A percentile compares a stretch with the other conserved stretches of the same genome.
Evolutionary conservation across 2,113 vertebrate genomes (phyloP).

Genomic region (Synodontis membranacea): DNA sequence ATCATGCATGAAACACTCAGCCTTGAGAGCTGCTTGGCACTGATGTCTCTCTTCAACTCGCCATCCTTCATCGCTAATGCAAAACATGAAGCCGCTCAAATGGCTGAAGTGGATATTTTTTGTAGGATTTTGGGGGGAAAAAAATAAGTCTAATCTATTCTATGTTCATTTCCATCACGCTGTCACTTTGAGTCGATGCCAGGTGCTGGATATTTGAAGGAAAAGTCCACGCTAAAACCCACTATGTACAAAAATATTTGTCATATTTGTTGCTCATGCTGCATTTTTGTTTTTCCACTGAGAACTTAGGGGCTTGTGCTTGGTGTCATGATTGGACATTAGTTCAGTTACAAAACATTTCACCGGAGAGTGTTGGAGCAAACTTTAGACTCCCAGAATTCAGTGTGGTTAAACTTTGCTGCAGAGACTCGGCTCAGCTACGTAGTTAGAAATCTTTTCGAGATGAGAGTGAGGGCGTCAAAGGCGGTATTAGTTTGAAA

Average conservation of each 20-base stretch:
- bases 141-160: slow-evolving; percentile 69
- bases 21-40: neutral
- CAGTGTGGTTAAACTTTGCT: neutral
- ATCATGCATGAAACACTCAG: neutral
- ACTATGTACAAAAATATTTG: neutral
- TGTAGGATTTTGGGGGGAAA: slow-evolving; percentile 23
- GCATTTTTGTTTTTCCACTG: neutral
- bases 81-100: slow-evolving; percentile 20
- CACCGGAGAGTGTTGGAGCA: neutral
- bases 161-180: slow-evolving; percentile 63
- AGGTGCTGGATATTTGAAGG: neutral
- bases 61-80: slow-evolving; percentile 16
- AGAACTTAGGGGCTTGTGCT: neutral
- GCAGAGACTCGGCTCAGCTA: neutral
- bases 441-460: neutral
- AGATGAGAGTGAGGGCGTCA: neutral
- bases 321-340: no score
- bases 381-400: neutral
- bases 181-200: neutral
- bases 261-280: neutral
- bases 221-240: neutral
- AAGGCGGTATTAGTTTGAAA: no score
- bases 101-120: slow-evolving; percentile 19
- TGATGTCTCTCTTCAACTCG: slow-evolving; percentile 8
- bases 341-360: no score